phyloP scores from a whole-genome alignment of 2,888 invertebrate genomes.

The Agrotis exclamationis region DNA sequence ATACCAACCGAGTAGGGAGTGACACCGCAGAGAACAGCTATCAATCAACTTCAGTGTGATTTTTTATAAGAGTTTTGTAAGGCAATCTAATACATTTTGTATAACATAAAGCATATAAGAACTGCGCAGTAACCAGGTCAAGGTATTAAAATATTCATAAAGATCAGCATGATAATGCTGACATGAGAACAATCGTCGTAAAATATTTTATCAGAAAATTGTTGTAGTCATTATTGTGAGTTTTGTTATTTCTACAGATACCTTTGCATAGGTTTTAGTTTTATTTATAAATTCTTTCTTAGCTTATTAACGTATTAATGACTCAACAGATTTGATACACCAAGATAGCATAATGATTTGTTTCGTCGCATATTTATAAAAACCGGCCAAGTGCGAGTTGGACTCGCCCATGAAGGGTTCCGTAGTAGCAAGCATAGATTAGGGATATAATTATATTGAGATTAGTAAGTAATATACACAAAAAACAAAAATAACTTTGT shows the following conservation, averaged over 20 bases:
- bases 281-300: neutral
- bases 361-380: neutral
- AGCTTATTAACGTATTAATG: too few species aligned
- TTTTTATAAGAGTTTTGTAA: too few species aligned
- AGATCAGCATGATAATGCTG: constrained; percentile 15
- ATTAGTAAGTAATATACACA: too few species aligned
- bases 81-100: neutral
- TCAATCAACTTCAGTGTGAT: too few species aligned
- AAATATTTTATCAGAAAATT: constrained; percentile 8
- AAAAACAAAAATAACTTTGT: too few species aligned
- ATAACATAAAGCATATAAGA: neutral
- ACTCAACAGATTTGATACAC: too few species aligned
- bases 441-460: too few species aligned
- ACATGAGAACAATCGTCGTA: neutral
- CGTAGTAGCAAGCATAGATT: too few species aligned
- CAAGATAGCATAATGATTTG: neutral
- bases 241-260: neutral
- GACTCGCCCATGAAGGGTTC: too few species aligned
- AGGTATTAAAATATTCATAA: constrained; percentile 15
- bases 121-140: neutral
- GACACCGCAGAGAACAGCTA: too few species aligned
- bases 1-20: too few species aligned
- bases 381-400: too few species aligned
- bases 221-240: neutral
- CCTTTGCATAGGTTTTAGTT: neutral